A percentile compares a stretch with the other conserved stretches of the same genome.
Evolutionary conservation across 2,113 vertebrate genomes (phyloP).

Genomic region (Synodontis membranacea): DNA sequence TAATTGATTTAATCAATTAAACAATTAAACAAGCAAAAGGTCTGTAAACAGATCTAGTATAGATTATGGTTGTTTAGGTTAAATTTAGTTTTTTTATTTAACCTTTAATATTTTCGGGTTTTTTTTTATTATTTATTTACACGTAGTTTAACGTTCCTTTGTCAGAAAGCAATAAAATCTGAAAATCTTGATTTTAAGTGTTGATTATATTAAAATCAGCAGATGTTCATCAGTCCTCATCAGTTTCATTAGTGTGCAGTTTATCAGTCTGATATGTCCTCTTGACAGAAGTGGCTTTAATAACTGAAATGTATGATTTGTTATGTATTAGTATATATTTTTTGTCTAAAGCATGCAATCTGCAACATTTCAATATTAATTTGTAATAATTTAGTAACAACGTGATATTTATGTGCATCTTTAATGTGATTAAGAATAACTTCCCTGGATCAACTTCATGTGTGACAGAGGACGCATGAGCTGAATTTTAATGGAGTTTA

Average conservation of each 20-base stretch:
- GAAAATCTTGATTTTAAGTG: background rate
- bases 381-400: background rate
- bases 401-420: slow-evolving; percentile 21
- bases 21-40: background rate
- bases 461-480: background rate
- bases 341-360: background rate
- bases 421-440: slow-evolving; percentile 7
- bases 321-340: background rate
- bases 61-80: background rate
- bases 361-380: slow-evolving; percentile 6
- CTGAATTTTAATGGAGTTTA: background rate
- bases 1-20: background rate
- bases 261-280: background rate
- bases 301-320: background rate
- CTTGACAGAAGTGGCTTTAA: background rate
- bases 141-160: background rate
- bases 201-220: background rate
- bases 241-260: background rate
- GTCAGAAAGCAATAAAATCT: background rate
- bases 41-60: background rate
- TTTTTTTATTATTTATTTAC: background rate
- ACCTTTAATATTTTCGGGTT: no score
- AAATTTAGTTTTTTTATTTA: background rate
- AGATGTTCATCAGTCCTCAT: background rate
- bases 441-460: background rate